A percentile compares a stretch with the other conserved stretches of the same genome.
phyloP scores from a whole-genome alignment of 2,888 invertebrate species.

The Caradrina clavipalpis region DNA sequence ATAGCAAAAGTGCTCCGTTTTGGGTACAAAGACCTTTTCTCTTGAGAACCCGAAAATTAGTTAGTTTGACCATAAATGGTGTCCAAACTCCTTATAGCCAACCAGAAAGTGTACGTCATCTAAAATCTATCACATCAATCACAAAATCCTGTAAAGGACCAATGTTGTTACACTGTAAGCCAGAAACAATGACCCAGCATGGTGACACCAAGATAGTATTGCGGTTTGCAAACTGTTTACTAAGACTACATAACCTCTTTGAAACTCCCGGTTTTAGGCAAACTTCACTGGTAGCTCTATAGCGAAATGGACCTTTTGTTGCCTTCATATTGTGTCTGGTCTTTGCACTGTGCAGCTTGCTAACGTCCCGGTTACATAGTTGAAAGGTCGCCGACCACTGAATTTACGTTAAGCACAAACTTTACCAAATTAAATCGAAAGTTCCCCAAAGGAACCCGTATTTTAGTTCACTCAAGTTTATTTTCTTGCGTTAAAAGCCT shows the following conservation, averaged over 20 bases:
- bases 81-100: neutral
- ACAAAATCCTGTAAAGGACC: neutral
- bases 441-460: constrained; percentile 34
- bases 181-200: constrained; percentile 13
- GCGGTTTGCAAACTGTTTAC: constrained; percentile 24
- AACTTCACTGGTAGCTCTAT: neutral
- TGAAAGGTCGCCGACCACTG: constrained; percentile 50
- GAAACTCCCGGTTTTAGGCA: constrained; percentile 1
- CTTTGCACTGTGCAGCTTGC: constrained; percentile 22
- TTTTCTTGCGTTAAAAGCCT: constrained; percentile 40
- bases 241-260: constrained; percentile 27
- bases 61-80: no score
- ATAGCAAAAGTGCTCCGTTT: no score
- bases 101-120: neutral
- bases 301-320: constrained; percentile 42
- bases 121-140: neutral
- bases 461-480: constrained; percentile 36
- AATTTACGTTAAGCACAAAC: constrained; percentile 38
- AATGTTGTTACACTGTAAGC: neutral
- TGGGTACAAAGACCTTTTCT: no score
- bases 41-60: no score
- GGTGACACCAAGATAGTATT: neutral
- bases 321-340: constrained; percentile 8
- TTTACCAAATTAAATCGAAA: constrained; percentile 52
- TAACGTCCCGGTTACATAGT: constrained; percentile 36